Percentiles rank a stretch among this genome's conserved stretches.
Conservation (phyloP, 1,140 invertebrate species). For the Saccostrea echinata region DNA sequence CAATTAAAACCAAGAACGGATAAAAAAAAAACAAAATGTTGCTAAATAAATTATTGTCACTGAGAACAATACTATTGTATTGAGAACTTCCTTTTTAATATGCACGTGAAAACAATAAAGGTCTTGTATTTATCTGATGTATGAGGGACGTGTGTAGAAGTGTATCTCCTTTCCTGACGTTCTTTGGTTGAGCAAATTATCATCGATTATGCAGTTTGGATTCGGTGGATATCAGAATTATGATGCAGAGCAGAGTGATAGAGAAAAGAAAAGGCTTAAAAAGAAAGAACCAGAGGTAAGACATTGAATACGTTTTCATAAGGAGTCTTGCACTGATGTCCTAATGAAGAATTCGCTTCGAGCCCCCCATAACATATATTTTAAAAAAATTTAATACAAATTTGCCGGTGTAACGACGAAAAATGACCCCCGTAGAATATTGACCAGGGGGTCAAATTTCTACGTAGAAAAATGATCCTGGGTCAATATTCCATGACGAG, state of each 20-base stretch:
- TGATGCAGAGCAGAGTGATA: neutral
- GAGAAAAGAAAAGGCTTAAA: neutral
- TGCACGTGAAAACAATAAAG: neutral
- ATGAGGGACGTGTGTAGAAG: neutral
- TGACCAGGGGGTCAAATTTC: too few relatives aligned
- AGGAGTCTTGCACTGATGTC: too few relatives aligned
- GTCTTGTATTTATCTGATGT: neutral
- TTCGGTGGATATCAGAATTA: neutral
- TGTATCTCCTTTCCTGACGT: neutral
- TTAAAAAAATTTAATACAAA: too few relatives aligned
- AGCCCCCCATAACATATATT: too few relatives aligned
- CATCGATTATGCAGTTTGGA: neutral
- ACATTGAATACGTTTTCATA: neutral
- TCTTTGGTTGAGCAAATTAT: neutral
- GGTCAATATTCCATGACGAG: too few relatives aligned
- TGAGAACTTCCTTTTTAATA: neutral
- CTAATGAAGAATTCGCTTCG: too few relatives aligned
- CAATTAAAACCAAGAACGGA: neutral
- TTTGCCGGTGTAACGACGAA: too few relatives aligned
- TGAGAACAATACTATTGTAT: neutral
- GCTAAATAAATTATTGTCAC: neutral
- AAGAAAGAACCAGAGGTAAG: conserved; percentile 14
- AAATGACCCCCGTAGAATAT: too few relatives aligned
- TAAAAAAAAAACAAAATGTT: neutral
- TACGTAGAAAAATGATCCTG: too few relatives aligned